A percentile compares a stretch with the other conserved stretches of the same genome.
Evolutionary conservation across 1,140 invertebrate species (phyloP).

Genomic region (Mizuhopecten yessoensis): DNA sequence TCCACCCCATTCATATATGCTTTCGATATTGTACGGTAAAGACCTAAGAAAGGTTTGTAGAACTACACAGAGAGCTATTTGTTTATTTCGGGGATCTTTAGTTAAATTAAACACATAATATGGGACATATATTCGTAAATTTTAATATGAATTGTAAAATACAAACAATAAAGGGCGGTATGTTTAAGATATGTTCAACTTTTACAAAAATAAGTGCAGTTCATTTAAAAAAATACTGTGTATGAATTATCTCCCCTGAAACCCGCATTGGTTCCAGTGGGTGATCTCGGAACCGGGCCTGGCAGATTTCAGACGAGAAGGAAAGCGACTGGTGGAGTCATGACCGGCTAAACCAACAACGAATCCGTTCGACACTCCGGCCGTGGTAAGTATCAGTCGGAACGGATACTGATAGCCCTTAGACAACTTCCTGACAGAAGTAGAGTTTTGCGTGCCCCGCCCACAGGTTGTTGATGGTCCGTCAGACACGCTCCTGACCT

Average conservation of each 20-base stretch:
- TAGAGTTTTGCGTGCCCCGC: background rate
- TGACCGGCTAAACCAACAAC: background rate
- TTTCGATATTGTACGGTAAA: too few relatives aligned
- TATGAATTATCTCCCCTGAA: background rate
- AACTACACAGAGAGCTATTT: too few relatives aligned
- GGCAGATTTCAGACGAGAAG: background rate
- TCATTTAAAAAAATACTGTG: too few relatives aligned
- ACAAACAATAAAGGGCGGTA: too few relatives aligned
- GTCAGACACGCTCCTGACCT: background rate
- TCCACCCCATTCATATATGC: too few relatives aligned
- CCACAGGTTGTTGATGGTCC: conserved; percentile 28
- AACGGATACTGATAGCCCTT: background rate
- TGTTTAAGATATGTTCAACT: too few relatives aligned
- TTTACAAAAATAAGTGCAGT: too few relatives aligned
- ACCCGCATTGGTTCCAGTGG: conserved; percentile 1
- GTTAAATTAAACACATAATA: too few relatives aligned
- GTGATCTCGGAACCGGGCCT: conserved; percentile 20
- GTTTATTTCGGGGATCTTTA: too few relatives aligned
- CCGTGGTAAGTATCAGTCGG: background rate
- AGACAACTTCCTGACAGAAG: background rate
- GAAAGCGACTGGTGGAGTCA: background rate
- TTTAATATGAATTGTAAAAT: too few relatives aligned
- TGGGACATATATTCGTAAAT: too few relatives aligned
- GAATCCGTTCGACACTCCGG: background rate
- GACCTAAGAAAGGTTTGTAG: too few relatives aligned